A percentile compares a stretch with the other conserved stretches of the same genome.
These are phyloP conservation scores for Venturia canescens DNA, from an alignment of 1,140 invertebrate species.

Conservation along the genomic window DNA sequence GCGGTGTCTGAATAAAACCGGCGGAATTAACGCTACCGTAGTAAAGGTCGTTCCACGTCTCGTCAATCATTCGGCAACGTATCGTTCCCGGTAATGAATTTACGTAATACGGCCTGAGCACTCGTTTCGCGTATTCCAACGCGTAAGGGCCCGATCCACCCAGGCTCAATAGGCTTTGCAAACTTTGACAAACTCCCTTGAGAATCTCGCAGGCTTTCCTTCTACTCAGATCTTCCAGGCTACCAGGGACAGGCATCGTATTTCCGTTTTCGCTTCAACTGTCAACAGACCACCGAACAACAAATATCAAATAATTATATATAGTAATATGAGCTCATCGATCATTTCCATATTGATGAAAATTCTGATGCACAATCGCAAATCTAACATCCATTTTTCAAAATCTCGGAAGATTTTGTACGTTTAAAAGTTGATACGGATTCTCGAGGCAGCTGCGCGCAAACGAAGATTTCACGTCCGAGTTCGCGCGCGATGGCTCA, in stretches of 20 bases:
- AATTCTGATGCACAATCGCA: too few relatives aligned
- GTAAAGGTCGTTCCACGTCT: constrained; percentile 71
- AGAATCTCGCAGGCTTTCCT: constrained; percentile 73
- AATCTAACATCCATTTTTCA: too few relatives aligned
- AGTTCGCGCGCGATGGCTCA: too few relatives aligned
- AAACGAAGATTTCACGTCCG: too few relatives aligned
- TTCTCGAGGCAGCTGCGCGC: too few relatives aligned
- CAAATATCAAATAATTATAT: neutral
- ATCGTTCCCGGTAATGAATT: constrained; percentile 69
- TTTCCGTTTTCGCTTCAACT: constrained; percentile 64
- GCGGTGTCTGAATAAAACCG: constrained; percentile 70
- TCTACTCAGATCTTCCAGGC: constrained; percentile 73
- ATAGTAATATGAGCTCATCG: too few relatives aligned
- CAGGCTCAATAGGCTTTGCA: constrained; percentile 73
- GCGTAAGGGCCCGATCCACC: constrained; percentile 73
- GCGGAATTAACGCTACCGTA: constrained; percentile 68
- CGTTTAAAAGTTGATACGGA: too few relatives aligned
- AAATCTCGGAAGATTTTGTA: too few relatives aligned
- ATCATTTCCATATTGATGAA: too few relatives aligned
- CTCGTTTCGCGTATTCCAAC: constrained; percentile 68
- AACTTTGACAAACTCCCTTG: constrained; percentile 71
- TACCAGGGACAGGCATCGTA: constrained; percentile 75
- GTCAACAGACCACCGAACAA: too few relatives aligned
- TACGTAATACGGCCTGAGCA: constrained; percentile 74
- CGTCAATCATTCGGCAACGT: constrained; percentile 72